These are phyloP conservation scores for Cyprinodon brontotheroides DNA, from an alignment of 2,113 vertebrate genomes.

Conservation along the genomic window DNA sequence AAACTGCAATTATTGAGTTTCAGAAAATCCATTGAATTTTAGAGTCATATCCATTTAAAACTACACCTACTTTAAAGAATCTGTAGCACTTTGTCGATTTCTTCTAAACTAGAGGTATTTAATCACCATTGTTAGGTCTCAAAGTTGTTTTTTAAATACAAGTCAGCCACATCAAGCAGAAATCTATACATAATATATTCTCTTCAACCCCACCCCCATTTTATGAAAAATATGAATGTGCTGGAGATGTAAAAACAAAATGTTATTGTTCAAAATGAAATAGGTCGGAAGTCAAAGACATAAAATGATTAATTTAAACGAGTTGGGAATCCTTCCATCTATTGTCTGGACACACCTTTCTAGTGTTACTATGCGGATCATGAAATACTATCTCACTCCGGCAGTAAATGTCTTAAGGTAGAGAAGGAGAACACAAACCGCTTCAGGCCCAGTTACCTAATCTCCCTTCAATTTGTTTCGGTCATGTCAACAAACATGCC, in stretches of 20 bases:
- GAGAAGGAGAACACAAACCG: neutral
- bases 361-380: neutral
- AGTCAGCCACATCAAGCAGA: too few relatives aligned
- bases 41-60: too few relatives aligned
- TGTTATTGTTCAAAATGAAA: neutral
- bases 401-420: neutral
- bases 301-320: neutral
- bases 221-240: too few relatives aligned
- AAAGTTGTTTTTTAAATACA: too few relatives aligned
- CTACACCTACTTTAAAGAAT: too few relatives aligned
- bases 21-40: too few relatives aligned
- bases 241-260: conserved; percentile 20
- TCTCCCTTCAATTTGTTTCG: neutral
- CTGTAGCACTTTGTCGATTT: too few relatives aligned
- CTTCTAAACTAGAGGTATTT: too few relatives aligned
- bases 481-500: neutral
- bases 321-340: neutral
- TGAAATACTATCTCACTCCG: neutral
- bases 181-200: too few relatives aligned
- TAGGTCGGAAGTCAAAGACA: neutral
- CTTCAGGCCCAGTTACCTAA: neutral
- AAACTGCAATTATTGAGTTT: too few relatives aligned
- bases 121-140: too few relatives aligned
- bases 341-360: neutral
- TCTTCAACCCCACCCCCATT: too few relatives aligned